A percentile compares a stretch with the other conserved stretches of the same genome.
Conservation (phyloP, 2,113 vertebrate species). For the Pangasianodon hypophthalmus region DNA sequence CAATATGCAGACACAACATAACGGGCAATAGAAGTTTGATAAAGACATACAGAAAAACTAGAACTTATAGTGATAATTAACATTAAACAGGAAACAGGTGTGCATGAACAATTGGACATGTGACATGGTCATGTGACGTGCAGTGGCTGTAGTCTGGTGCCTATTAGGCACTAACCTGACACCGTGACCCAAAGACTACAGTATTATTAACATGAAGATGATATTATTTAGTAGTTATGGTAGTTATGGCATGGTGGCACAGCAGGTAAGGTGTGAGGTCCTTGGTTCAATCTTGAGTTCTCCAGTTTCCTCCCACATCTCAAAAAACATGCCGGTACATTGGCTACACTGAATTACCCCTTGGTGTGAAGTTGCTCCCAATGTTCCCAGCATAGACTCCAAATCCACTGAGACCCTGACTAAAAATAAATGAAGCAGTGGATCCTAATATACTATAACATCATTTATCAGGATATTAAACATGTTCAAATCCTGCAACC, state of each 20-base stretch:
- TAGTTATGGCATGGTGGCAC: not conserved
- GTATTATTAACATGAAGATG: not conserved
- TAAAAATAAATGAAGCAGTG: not conserved
- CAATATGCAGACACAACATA: no score
- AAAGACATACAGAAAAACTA: no score
- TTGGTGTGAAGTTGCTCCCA: not conserved
- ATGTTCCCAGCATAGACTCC: not conserved
- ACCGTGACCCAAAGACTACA: not conserved
- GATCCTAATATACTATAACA: not conserved
- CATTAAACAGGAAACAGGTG: no score
- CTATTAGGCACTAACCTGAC: no score
- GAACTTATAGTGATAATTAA: no score
- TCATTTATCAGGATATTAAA: not conserved
- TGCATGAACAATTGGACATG: no score
- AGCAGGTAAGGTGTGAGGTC: not conserved
- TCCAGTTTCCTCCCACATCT: not conserved
- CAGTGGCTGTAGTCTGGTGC: no score
- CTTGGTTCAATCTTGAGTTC: not conserved
- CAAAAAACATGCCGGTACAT: not conserved
- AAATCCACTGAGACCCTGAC: not conserved
- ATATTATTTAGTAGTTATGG: not conserved
- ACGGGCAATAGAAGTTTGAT: no score
- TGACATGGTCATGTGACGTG: no score
- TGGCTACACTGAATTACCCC: not conserved
- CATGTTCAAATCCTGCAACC: not conserved